Evolutionary conservation across 2,113 vertebrate genomes (phyloP).

Genomic region (Microtus ochrogaster): DNA sequence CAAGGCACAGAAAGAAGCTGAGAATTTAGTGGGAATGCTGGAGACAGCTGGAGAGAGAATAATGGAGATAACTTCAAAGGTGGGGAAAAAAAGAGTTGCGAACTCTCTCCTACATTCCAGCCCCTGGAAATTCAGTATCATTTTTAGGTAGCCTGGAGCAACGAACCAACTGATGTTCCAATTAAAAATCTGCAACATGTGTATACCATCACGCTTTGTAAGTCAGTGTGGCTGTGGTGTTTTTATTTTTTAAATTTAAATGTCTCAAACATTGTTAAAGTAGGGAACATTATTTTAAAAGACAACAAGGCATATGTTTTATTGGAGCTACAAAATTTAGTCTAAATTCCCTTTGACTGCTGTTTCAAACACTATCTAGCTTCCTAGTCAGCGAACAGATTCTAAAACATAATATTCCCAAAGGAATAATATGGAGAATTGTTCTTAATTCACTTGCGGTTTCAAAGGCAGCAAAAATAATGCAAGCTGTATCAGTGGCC

Average conservation of each 20-base stretch:
- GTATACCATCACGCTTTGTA: background rate
- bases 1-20: background rate
- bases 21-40: background rate
- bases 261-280: background rate
- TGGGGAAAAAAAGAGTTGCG: background rate
- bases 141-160: conserved; percentile 7
- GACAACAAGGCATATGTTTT: conserved; percentile 53
- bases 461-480: conserved; percentile 25
- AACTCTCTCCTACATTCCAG: background rate
- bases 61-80: background rate
- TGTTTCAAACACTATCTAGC: background rate
- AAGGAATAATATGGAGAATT: background rate
- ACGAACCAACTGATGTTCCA: conserved; percentile 19
- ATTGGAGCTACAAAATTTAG: conserved; percentile 21
- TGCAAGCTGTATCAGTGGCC: background rate
- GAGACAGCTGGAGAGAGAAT: background rate
- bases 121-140: background rate
- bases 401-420: background rate
- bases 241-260: conserved; percentile 8
- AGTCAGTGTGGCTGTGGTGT: background rate
- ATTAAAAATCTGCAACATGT: background rate
- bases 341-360: background rate
- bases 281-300: conserved; percentile 33
- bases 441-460: conserved; percentile 31
- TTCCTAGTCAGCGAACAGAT: background rate